phyloP scores from a whole-genome alignment of 2,888 invertebrate species.

The Pogonocherus hispidulus region DNA sequence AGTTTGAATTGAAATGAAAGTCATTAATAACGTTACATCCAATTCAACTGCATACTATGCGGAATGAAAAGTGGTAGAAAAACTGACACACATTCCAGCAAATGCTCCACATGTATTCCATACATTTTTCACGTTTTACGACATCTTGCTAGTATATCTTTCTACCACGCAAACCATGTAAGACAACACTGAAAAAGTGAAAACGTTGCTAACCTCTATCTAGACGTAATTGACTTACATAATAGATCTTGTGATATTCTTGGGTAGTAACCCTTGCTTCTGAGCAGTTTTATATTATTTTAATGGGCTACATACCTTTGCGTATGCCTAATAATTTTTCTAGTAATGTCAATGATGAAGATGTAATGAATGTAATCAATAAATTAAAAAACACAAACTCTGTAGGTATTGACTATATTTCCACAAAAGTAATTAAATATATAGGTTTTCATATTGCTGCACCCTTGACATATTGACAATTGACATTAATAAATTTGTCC shows the following conservation, averaged over 20 bases:
- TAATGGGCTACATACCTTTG: too few species aligned
- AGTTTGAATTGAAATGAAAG: slow-evolving; percentile 20
- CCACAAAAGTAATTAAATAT: too few species aligned
- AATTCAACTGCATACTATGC: not conserved
- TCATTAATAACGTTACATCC: slow-evolving; percentile 7
- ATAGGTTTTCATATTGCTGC: too few species aligned
- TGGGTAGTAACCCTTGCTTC: not conserved
- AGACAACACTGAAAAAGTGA: slow-evolving; percentile 36
- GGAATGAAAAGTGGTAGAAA: slow-evolving; percentile 6
- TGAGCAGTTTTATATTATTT: too few species aligned
- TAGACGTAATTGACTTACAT: slow-evolving; percentile 40
- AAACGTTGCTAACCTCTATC: slow-evolving; percentile 40
- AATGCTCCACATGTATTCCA: slow-evolving; percentile 11
- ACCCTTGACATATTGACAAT: too few species aligned
- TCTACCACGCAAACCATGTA: slow-evolving; percentile 39
- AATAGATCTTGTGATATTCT: slow-evolving; percentile 38
- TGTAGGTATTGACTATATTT: too few species aligned
- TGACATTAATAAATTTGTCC: too few species aligned
- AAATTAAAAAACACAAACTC: too few species aligned
- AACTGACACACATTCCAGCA: slow-evolving; percentile 28
- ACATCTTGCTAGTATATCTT: slow-evolving; percentile 33
- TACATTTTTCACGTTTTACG: slow-evolving; percentile 24
- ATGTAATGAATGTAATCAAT: too few species aligned
- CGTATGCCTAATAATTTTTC: too few species aligned
- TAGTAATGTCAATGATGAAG: too few species aligned